These are phyloP conservation scores for Noctilio leporinus DNA, from an alignment of 2,113 vertebrate species.

Conservation along the genomic window DNA sequence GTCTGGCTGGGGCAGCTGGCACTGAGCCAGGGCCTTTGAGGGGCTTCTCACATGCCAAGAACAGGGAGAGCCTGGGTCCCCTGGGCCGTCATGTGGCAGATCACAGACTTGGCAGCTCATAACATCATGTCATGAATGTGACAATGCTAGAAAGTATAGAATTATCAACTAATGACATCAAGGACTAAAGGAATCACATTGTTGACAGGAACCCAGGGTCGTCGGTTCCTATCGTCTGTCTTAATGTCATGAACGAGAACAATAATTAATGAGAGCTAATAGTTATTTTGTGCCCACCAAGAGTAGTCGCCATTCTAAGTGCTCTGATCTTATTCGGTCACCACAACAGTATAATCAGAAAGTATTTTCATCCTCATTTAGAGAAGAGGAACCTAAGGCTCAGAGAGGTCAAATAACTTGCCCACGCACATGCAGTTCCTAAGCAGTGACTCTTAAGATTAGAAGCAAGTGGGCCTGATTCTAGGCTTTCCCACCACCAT, in stretches of 20 bases:
- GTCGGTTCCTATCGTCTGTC: not conserved
- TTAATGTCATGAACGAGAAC: not conserved
- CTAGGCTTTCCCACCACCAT: not conserved
- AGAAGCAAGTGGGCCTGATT: not conserved
- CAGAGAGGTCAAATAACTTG: not conserved
- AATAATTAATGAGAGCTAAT: not conserved
- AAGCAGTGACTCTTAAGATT: not conserved
- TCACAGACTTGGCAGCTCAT: conserved; percentile 5
- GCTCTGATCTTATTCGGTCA: not conserved
- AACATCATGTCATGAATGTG: not conserved
- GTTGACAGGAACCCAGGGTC: not conserved
- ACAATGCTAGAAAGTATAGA: not conserved
- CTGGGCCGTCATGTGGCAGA: not conserved
- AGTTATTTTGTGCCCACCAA: not conserved
- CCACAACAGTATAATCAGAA: not conserved
- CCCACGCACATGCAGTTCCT: not conserved
- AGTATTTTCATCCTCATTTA: not conserved
- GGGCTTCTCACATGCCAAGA: conserved; percentile 15
- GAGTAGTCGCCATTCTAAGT: not conserved
- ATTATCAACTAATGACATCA: not conserved
- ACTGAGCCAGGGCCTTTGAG: not conserved
- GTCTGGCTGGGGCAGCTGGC: conserved; percentile 30
- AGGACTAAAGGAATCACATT: not conserved
- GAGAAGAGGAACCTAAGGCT: not conserved
- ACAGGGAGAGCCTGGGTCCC: not conserved